Evolutionary conservation across 2,797 vertebrate species (phyloP).

Genomic region (Melanotaenia parkinsoni): DNA sequence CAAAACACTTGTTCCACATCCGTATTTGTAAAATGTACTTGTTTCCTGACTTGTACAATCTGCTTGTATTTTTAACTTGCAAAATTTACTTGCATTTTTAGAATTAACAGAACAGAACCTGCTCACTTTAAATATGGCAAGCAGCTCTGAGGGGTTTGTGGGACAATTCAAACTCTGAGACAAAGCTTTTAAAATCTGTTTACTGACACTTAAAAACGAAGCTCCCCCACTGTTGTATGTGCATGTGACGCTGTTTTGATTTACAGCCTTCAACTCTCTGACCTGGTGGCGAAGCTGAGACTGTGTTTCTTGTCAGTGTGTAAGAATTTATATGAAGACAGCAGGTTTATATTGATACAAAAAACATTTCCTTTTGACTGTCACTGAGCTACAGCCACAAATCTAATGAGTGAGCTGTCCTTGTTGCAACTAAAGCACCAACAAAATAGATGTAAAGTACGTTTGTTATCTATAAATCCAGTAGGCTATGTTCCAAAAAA

Average conservation of each 20-base stretch:
- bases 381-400: constrained; percentile 1
- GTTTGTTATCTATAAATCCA: not conserved
- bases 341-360: constrained; percentile 1
- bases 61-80: too few species aligned
- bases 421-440: not conserved
- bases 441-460: not conserved
- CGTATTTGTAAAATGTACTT: too few species aligned
- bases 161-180: not conserved
- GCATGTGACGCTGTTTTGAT: not conserved
- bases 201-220: not conserved
- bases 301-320: constrained; percentile 7
- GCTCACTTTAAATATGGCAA: not conserved
- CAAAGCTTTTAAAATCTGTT: not conserved
- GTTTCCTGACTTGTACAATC: too few species aligned
- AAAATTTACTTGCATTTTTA: too few species aligned
- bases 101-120: too few species aligned
- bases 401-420: not conserved
- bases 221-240: not conserved
- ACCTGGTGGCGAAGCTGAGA: not conserved
- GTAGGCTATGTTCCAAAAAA: not conserved
- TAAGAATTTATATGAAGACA: constrained; percentile 6
- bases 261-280: not conserved
- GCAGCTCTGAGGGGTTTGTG: not conserved
- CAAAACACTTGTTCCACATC: too few species aligned
- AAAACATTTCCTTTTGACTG: constrained; percentile 8